Base-by-base conservation (phyloP, 53 echinoderm and acorn worm genomes). In the Apostichopus leukothele region DNA sequence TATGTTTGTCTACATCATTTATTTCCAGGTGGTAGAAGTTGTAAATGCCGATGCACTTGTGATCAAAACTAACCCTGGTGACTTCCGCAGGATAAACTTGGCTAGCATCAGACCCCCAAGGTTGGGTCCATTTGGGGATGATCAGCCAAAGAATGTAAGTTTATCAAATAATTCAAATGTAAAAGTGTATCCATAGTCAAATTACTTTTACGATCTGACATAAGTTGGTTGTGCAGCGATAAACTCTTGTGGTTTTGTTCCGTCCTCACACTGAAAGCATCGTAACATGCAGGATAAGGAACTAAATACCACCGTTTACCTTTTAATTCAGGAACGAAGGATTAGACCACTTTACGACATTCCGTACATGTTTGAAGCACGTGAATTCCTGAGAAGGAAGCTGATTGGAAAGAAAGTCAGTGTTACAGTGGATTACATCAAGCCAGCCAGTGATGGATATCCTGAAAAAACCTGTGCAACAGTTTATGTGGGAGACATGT, bases 341-440 rank as follows among this genome's bases (percentile, higher is more conserved):
- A 88, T 98, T 14, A 78, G 99, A 5, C 99, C 99, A 7, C 93
- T 98, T 54, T 98, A 98, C 74, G 99, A 98, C 91, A 94, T 98
- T 54, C 99, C 99, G 5, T 98, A 98, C 93, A 98, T 98, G 99
- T 98, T 96, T 91, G 99, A 98, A 87, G 99, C 99, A 0, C 88
- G 99, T 4, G 99, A 98, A 76, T 98, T 96, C 90, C 73, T 98
- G 20, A 90, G 99, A 4, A 98, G 94, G 91, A 98, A 98, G 90
- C 76, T 98, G 89, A 98, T 98, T 51, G 99, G 99, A 6, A 96
- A 98, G 92, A 96, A 94, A 66, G 93, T 98, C 54, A 96, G 89
- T 76, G 92, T 98, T 1, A 93, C 94, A 1, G 89, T 98, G 21
- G 99, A 98, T 66, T 98, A 98, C 93, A 98, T 98, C 93, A 98